Conservation (phyloP, 92 coral and sea anemone species). For the Anthopleura xanthogrammica region DNA sequence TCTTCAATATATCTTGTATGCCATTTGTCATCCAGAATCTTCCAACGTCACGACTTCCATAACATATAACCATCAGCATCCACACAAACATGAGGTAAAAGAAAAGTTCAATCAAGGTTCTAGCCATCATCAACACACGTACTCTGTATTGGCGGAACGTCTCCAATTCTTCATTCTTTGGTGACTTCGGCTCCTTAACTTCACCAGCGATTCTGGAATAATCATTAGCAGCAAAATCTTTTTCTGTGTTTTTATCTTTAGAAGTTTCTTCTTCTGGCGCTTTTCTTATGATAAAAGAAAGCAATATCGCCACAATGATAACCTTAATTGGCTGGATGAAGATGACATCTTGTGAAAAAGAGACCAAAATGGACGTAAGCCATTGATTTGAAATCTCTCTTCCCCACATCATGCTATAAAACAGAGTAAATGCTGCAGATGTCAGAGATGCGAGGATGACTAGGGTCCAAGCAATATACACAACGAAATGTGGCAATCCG, state of each 20-base stretch:
- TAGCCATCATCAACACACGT: constrained; percentile 79
- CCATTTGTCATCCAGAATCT: constrained; percentile 75
- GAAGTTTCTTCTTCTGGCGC: constrained; percentile 80
- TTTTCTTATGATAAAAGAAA: constrained; percentile 79
- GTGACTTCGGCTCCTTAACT: constrained; percentile 42
- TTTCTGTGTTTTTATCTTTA: constrained; percentile 28
- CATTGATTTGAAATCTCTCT: constrained; percentile 87
- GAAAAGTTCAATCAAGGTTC: constrained; percentile 61
- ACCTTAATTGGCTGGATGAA: constrained; percentile 93
- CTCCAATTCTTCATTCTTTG: constrained; percentile 61
- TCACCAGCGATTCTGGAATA: constrained; percentile 44
- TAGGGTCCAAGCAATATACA: constrained; percentile 77
- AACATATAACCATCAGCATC: constrained; percentile 76
- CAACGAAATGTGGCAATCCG: constrained; percentile 49
- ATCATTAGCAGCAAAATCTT: constrained; percentile 21
- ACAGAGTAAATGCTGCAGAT: constrained; percentile 84
- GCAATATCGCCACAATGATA: constrained; percentile 71
- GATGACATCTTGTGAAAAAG: constrained; percentile 92
- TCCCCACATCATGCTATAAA: constrained; percentile 94
- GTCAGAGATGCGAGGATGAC: constrained; percentile 66
- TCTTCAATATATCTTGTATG: constrained; percentile 51
- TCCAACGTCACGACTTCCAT: constrained; percentile 72
- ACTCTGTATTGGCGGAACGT: constrained; percentile 74
- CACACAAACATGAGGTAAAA: constrained; percentile 78
- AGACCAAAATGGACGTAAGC: constrained; percentile 86